These are phyloP conservation scores for Danaus melanippus DNA, from an alignment of 1,140 invertebrate genomes.

Conservation along the genomic window DNA sequence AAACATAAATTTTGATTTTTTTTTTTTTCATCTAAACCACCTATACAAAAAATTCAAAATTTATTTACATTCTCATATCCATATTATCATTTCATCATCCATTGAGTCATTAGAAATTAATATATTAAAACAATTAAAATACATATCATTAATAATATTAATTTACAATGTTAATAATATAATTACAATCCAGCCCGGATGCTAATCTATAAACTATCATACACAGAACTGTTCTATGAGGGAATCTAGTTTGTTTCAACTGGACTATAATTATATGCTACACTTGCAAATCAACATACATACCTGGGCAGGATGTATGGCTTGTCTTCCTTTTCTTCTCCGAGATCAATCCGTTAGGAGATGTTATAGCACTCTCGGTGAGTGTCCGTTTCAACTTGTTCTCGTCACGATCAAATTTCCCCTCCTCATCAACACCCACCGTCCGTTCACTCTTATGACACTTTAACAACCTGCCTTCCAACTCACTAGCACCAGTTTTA, in stretches of 20 bases:
- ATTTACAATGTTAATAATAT: conserved; percentile 19
- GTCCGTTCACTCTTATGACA: conserved; percentile 59
- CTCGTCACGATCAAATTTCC: conserved; percentile 42
- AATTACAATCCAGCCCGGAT: conserved; percentile 4
- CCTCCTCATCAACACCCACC: conserved; percentile 46
- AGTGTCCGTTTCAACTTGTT: conserved; percentile 59
- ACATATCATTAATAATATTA: conserved; percentile 1
- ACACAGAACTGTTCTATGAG: no score
- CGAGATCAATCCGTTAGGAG: conserved; percentile 63
- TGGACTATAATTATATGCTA: conserved; percentile 1
- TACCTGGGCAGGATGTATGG: conserved; percentile 67
- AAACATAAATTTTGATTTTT: no score
- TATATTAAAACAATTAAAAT: no score
- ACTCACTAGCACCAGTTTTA: conserved; percentile 55
- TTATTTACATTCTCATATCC: no score
- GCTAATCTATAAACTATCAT: no score
- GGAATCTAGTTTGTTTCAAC: no score
- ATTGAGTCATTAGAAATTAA: no score
- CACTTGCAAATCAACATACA: conserved; percentile 31
- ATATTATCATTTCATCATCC: no score
- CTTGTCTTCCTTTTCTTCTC: conserved; percentile 73
- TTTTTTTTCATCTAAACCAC: no score
- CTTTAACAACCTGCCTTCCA: conserved; percentile 51
- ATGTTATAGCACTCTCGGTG: conserved; percentile 51
- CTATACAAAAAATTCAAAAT: no score